These are phyloP conservation scores for Nephrotoma flavescens DNA, from an alignment of 2,888 invertebrate species.

Conservation along the genomic window DNA sequence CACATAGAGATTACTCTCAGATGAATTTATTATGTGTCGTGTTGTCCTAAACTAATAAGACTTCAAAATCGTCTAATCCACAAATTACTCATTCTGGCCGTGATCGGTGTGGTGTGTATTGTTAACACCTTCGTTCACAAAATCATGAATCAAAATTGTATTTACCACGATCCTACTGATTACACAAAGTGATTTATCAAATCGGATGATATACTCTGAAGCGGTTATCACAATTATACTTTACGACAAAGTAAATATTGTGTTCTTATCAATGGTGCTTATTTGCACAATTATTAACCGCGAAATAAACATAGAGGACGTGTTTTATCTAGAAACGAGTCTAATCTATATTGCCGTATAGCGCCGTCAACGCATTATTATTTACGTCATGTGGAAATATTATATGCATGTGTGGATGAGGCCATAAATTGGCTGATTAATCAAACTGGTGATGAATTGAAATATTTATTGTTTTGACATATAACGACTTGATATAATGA, in stretches of 20 bases:
- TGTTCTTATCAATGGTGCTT: background rate
- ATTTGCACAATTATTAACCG: background rate
- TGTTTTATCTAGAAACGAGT: background rate
- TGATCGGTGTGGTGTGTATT: background rate
- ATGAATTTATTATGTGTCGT: no score
- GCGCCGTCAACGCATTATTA: background rate
- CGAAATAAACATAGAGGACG: background rate
- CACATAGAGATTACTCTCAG: no score
- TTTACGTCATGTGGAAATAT: background rate
- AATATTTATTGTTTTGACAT: no score
- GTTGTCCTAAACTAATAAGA: no score
- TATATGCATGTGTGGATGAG: background rate
- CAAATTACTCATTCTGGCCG: background rate
- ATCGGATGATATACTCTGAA: background rate
- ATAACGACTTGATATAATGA: no score
- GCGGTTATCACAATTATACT: background rate
- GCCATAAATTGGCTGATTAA: background rate
- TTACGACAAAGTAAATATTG: background rate
- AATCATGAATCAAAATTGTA: background rate
- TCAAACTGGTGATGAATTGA: background rate
- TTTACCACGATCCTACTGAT: background rate
- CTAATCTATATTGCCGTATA: background rate
- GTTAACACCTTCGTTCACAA: background rate
- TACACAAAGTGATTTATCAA: background rate
- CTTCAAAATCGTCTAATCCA: background rate